A percentile compares a stretch with the other conserved stretches of the same genome.
Conservation (phyloP, 2,113 vertebrate genomes). For the Piprites chloris region DNA sequence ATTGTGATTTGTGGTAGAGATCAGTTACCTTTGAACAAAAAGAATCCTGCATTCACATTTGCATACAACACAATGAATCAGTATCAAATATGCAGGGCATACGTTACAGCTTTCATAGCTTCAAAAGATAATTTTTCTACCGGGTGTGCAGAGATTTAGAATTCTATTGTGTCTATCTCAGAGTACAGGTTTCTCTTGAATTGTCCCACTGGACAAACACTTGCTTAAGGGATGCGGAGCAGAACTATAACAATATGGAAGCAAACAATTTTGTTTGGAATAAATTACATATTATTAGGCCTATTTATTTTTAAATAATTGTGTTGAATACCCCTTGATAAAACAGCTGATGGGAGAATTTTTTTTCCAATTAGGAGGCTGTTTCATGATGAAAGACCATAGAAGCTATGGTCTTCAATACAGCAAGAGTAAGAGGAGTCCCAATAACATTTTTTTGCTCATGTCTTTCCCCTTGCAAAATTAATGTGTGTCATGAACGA, state of each 20-base stretch:
- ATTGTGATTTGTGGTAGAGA: conserved; percentile 33
- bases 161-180: neutral
- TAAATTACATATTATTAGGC: neutral
- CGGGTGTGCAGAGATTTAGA: neutral
- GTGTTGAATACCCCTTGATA: neutral
- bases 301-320: neutral
- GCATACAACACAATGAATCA: neutral
- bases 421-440: neutral
- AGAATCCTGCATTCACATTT: neutral
- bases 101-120: neutral
- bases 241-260: neutral
- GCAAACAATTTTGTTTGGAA: neutral
- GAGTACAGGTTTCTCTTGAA: neutral
- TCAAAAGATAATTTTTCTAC: neutral
- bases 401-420: neutral
- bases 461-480: neutral
- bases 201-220: neutral
- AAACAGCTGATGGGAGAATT: neutral
- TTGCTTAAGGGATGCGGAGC: neutral
- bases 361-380: neutral
- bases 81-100: neutral
- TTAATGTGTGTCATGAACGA: neutral
- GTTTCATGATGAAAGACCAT: neutral
- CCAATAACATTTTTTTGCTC: neutral
- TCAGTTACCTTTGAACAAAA: neutral